Evolutionary conservation across 2,888 invertebrate genomes (phyloP), one percentile per base, ranked within the genome.

Genomic region (Pseudoips prasinana): DNA sequence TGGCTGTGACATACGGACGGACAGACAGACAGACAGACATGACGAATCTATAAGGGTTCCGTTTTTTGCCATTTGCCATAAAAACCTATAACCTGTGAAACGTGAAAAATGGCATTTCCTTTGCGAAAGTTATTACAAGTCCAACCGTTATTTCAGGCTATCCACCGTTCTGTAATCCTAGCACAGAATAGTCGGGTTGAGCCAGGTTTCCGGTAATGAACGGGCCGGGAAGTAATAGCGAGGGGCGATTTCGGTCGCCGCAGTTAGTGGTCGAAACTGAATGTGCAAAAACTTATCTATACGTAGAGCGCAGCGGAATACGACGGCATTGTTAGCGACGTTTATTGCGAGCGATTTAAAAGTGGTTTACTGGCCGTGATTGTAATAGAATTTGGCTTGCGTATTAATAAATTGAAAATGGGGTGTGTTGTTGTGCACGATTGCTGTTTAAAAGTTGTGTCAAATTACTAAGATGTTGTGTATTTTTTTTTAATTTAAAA

Each of bases 171-270:
- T 28, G 4, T 26, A 39, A 29, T 57, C 59, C 28, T 33, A 27
- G 39, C 37, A 45, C 38, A 36, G 38, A 54, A 53, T 46, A 50
- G 55, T 45, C 40, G 41, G 47, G 43, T 53, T 48, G 43, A 18
- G 38, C 43, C 58, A 54, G 67, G 58, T 68, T 62, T 61, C 60
- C 63, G 53, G 62, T 70, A 72, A 72, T 71, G 69, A 73, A 68
- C 64, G 64, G 40, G 46, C 43, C 53, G 57, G 54, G 51, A 51
- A 56, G 59, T 62, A 65, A 67, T 60, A 58, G 58, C 29, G 49
- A 54, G 54, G 55, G 59, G 55, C 41, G 61, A 59, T 61, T 62
- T 65, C 45, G 61, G 56, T 45, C 29, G 38, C 52, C 51, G 49
- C 58, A 52, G 58, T 66, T 60, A 60, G 64, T 34, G 67, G 66